A percentile compares a stretch with the other conserved stretches of the same genome.
Evolutionary conservation across 2,888 invertebrate species (phyloP).

Genomic region (Patella depressa): DNA sequence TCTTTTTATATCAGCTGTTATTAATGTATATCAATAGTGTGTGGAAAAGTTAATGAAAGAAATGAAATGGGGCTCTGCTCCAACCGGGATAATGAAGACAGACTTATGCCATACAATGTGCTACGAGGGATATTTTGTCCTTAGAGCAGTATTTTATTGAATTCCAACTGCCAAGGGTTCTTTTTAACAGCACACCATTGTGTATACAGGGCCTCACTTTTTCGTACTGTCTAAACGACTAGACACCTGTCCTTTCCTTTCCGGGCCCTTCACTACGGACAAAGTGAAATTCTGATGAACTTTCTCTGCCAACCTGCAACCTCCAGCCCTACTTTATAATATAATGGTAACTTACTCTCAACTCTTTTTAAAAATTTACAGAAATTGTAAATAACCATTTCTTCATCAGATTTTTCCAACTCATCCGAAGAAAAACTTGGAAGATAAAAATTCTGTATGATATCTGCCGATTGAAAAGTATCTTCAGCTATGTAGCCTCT

Average conservation of each 20-base stretch:
- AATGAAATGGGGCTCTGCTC: too few species aligned
- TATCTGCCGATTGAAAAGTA: background rate
- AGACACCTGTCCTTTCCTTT: too few species aligned
- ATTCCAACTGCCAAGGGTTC: background rate
- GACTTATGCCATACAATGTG: background rate
- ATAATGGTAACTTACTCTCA: background rate
- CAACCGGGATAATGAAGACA: background rate
- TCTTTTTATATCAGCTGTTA: background rate
- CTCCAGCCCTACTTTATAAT: too few species aligned
- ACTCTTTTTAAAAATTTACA: background rate
- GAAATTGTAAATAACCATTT: background rate
- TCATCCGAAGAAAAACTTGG: background rate
- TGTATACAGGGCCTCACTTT: background rate
- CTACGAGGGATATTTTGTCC: background rate
- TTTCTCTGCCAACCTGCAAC: too few species aligned
- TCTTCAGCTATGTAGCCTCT: background rate
- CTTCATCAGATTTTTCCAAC: conserved; percentile 7
- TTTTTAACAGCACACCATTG: background rate
- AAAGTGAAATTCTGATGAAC: too few species aligned
- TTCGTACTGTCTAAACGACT: too few species aligned
- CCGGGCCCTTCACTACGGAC: too few species aligned
- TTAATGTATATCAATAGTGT: too few species aligned
- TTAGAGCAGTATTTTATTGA: background rate
- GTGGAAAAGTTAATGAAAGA: too few species aligned
- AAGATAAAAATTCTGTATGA: background rate